A percentile compares a stretch with the other conserved stretches of the same genome.
These are phyloP conservation scores for Epirrhoe tristata DNA, from an alignment of 2,888 invertebrate genomes.

Conservation along the genomic window DNA sequence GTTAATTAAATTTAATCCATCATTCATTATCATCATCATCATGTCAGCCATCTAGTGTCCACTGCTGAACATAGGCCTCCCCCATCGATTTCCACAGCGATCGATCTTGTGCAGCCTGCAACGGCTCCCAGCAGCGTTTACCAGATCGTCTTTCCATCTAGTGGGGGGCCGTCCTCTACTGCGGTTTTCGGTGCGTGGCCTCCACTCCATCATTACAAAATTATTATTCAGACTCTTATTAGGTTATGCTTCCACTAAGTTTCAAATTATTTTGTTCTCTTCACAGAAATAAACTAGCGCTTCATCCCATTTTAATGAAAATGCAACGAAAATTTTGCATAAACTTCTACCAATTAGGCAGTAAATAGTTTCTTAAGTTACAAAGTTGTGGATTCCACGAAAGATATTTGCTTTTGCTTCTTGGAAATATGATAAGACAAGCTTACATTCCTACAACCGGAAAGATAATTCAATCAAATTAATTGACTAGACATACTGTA, in stretches of 20 bases:
- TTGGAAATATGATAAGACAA: not conserved
- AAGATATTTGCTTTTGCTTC: slow-evolving; percentile 3
- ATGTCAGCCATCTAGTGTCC: too few relatives aligned
- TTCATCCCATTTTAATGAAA: slow-evolving; percentile 7
- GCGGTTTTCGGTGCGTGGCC: too few relatives aligned
- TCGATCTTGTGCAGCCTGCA: too few relatives aligned
- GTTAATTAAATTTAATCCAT: too few relatives aligned
- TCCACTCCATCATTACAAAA: too few relatives aligned
- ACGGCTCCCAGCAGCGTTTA: too few relatives aligned
- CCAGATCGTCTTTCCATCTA: too few relatives aligned
- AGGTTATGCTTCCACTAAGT: not conserved
- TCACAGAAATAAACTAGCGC: not conserved
- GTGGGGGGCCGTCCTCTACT: too few relatives aligned
- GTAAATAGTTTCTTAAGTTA: slow-evolving; percentile 13
- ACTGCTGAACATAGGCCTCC: too few relatives aligned
- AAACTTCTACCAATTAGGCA: slow-evolving; percentile 29
- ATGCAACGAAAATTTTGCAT: slow-evolving; percentile 44
- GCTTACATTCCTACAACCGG: not conserved
- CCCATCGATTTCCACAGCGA: too few relatives aligned
- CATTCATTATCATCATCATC: too few relatives aligned
- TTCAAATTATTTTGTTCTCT: not conserved
- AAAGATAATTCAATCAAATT: not conserved
- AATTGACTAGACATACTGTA: too few relatives aligned
- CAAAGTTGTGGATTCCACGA: slow-evolving; percentile 9
- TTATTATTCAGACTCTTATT: not conserved